phyloP scores from a whole-genome alignment of 2,888 invertebrate genomes.

The Sphinx pinastri region DNA sequence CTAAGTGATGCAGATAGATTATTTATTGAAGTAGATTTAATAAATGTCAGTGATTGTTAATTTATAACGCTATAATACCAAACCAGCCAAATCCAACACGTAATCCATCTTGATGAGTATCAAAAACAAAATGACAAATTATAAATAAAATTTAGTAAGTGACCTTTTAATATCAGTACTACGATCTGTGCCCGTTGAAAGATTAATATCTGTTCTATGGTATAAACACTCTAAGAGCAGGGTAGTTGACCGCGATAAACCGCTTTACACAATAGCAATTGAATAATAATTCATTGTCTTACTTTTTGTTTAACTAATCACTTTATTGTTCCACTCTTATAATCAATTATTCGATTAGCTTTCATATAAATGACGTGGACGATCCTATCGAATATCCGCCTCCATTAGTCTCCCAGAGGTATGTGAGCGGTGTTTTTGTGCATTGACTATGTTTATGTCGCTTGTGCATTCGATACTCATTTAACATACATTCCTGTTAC shows the following conservation, averaged over 20 bases:
- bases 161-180: slow-evolving; percentile 63
- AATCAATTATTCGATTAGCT: slow-evolving; percentile 83
- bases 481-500: slow-evolving; percentile 21
- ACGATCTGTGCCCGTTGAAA: slow-evolving; percentile 71
- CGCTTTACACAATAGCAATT: slow-evolving; percentile 70
- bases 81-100: slow-evolving; percentile 43
- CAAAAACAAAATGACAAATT: slow-evolving; percentile 64
- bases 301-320: slow-evolving; percentile 82
- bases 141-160: slow-evolving; percentile 63
- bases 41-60: slow-evolving; percentile 18
- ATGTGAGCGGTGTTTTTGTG: slow-evolving; percentile 46
- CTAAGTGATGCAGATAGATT: slow-evolving; percentile 6
- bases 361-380: slow-evolving; percentile 74
- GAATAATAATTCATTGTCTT: slow-evolving; percentile 83
- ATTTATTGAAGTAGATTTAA: slow-evolving; percentile 9
- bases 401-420: slow-evolving; percentile 66
- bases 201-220: slow-evolving; percentile 75
- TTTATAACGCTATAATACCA: slow-evolving; percentile 40
- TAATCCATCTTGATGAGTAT: slow-evolving; percentile 44
- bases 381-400: slow-evolving; percentile 66
- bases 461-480: slow-evolving; percentile 8
- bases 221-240: slow-evolving; percentile 72
- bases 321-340: slow-evolving; percentile 81
- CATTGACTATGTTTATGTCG: slow-evolving; percentile 16
- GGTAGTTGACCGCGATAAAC: slow-evolving; percentile 71